Evolutionary conservation across 2,113 vertebrate species (phyloP).

Genomic region (Ammodramus savannarum): DNA sequence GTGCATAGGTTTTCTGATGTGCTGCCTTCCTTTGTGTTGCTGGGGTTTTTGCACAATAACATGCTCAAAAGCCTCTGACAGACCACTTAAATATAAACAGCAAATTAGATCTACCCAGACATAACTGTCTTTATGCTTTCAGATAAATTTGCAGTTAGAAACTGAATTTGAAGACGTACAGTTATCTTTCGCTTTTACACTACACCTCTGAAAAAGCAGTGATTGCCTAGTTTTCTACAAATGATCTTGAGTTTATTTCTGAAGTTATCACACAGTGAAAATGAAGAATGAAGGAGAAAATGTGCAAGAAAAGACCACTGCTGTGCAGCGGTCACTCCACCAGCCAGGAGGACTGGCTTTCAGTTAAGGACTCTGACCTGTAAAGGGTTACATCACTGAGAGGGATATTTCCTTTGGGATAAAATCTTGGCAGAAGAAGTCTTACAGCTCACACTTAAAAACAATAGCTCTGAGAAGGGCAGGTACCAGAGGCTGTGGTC

Average conservation of each 20-base stretch:
- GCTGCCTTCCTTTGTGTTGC: neutral
- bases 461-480: neutral
- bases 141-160: neutral
- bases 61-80: neutral
- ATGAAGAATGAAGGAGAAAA: neutral
- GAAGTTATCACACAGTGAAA: neutral
- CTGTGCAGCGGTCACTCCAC: neutral
- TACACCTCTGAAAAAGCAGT: neutral
- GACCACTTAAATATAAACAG: neutral
- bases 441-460: neutral
- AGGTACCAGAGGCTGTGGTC: neutral
- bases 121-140: neutral
- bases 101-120: neutral
- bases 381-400: neutral
- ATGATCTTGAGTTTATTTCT: neutral
- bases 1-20: rapidly evolving
- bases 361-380: neutral
- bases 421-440: neutral
- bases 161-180: neutral
- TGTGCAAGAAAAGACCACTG: neutral
- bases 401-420: neutral
- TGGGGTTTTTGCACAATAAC: neutral
- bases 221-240: neutral
- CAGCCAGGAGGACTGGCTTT: neutral
- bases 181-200: neutral